Evolutionary conservation across 1,140 invertebrate genomes (phyloP).

Genomic region (Chymomyza costata): DNA sequence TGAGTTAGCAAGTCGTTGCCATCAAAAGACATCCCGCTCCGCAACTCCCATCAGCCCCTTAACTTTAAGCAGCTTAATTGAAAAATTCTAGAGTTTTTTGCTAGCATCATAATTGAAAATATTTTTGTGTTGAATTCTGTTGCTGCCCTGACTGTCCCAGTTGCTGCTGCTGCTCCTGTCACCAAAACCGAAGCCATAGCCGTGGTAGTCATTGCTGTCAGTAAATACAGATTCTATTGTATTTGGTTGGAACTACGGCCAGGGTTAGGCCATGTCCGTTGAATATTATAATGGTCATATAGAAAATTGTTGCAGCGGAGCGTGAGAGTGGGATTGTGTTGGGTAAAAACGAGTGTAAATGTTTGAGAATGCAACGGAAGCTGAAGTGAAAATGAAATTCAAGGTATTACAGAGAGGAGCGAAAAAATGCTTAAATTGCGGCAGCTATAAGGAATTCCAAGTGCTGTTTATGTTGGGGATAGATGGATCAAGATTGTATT

Average conservation of each 20-base stretch:
- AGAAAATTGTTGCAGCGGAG: constrained; percentile 6
- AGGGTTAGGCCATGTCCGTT: too few species aligned
- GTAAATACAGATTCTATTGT: constrained; percentile 49
- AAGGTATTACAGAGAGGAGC: too few species aligned
- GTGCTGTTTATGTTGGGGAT: too few species aligned
- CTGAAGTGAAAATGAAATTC: too few species aligned
- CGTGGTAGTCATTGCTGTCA: constrained; percentile 49
- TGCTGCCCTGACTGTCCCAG: too few species aligned
- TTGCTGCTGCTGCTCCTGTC: constrained; percentile 13
- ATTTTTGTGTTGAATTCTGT: constrained; percentile 58
- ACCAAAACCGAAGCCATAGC: constrained; percentile 13
- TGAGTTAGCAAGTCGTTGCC: constrained; percentile 30
- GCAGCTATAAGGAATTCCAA: too few species aligned
- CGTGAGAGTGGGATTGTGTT: not conserved
- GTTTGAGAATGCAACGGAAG: too few species aligned
- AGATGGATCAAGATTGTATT: too few species aligned
- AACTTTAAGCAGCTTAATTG: constrained; percentile 62
- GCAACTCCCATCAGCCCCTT: constrained; percentile 5
- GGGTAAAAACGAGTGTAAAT: too few species aligned
- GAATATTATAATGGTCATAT: constrained; percentile 10
- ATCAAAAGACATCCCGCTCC: constrained; percentile 1
- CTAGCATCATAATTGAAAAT: constrained; percentile 68
- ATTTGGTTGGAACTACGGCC: too few species aligned
- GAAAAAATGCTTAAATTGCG: too few species aligned
- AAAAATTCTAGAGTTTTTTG: constrained; percentile 68